Conservation (phyloP, 2,113 vertebrate genomes). For the Helogale parvula region DNA sequence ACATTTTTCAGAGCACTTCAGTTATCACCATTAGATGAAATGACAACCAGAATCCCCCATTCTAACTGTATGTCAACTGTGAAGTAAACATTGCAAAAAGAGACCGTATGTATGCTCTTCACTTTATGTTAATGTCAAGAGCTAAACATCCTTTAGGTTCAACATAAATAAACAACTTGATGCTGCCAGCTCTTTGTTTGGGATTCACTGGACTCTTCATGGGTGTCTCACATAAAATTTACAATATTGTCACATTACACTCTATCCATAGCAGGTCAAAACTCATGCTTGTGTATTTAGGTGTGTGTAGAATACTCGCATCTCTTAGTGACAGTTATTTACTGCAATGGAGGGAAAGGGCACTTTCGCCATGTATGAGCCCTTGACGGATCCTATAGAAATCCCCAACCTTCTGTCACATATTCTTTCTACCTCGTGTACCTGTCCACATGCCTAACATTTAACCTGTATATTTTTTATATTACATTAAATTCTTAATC, state of each 20-base stretch:
- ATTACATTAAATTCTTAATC: neutral
- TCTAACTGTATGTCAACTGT: neutral
- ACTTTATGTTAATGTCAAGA: neutral
- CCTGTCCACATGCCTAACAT: neutral
- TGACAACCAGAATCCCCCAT: neutral
- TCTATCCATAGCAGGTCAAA: neutral
- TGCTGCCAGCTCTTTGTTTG: neutral
- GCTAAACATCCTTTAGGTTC: neutral
- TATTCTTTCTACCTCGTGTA: neutral
- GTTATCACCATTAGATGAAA: neutral
- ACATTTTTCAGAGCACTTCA: neutral
- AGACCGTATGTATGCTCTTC: neutral
- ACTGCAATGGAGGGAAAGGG: neutral
- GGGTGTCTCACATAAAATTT: neutral
- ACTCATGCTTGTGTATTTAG: neutral
- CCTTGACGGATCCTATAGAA: neutral
- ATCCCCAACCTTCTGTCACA: neutral
- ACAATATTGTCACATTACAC: neutral
- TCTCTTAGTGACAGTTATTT: neutral
- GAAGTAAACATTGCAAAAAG: neutral
- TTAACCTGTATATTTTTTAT: neutral
- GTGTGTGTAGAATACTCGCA: neutral
- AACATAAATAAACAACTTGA: neutral
- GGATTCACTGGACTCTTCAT: neutral
- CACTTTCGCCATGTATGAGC: neutral